A percentile compares a stretch with the other conserved stretches of the same genome.
Conservation (phyloP, 2,113 vertebrate genomes). For the Formicarius rufipectus region DNA sequence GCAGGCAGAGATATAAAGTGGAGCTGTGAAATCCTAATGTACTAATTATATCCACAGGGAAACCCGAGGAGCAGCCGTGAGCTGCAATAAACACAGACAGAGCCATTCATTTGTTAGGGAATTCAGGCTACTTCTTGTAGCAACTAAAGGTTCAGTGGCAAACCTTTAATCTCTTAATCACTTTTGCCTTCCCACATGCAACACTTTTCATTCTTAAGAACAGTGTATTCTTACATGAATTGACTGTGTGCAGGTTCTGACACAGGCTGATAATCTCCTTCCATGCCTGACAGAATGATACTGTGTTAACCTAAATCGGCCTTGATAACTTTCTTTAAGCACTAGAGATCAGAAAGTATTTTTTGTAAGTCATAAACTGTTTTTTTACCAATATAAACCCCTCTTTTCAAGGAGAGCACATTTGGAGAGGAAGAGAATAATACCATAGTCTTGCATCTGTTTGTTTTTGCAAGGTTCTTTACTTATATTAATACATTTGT, state of each 20-base stretch:
- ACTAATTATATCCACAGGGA: conserved; percentile 7
- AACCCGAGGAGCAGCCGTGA: not conserved
- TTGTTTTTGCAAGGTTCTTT: conserved; percentile 51
- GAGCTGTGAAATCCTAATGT: not conserved
- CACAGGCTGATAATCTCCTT: not conserved
- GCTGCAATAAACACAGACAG: not conserved
- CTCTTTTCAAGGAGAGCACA: conserved; percentile 21
- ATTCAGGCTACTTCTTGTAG: not conserved
- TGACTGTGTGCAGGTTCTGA: not conserved
- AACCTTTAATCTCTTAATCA: not conserved
- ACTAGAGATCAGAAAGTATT: conserved; percentile 37
- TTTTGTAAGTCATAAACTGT: conserved; percentile 40
- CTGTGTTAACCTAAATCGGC: not conserved
- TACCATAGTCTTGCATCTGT: conserved; percentile 23
- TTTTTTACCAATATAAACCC: conserved; percentile 26
- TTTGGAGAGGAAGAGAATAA: conserved; percentile 16
- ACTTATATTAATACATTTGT: conserved; percentile 53
- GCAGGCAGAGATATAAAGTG: not conserved
- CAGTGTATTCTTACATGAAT: not conserved
- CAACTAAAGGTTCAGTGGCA: not conserved
- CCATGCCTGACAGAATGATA: not conserved
- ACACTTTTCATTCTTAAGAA: not conserved
- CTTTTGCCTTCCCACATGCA: not conserved
- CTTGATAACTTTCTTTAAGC: conserved; percentile 37
- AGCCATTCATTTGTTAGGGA: not conserved